Conservation (phyloP, 2,113 vertebrate genomes). For the Lepus europaeus region DNA sequence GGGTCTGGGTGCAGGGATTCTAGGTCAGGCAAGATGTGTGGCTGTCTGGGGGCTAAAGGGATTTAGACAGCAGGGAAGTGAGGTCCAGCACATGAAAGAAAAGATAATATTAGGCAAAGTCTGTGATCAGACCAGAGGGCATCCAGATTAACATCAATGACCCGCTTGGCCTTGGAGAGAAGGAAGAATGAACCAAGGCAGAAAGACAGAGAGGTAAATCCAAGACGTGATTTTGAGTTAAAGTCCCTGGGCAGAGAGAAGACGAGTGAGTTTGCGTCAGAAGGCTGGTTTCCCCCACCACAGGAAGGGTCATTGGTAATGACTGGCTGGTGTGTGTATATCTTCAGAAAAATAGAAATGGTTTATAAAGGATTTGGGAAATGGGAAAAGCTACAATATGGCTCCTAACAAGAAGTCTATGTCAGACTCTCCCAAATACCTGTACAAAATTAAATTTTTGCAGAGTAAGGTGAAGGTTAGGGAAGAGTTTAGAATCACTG, state of each 20-base stretch:
- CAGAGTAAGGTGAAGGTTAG: background rate
- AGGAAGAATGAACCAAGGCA: background rate
- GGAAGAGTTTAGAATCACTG: slow-evolving; percentile 6
- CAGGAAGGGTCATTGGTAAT: background rate
- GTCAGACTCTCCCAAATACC: slow-evolving; percentile 5
- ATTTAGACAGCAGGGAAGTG: background rate
- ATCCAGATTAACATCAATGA: background rate
- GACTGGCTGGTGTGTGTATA: too few relatives aligned
- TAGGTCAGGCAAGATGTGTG: slow-evolving; percentile 8
- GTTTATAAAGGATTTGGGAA: slow-evolving; percentile 28
- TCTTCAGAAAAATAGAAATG: background rate
- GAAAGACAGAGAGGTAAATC: background rate
- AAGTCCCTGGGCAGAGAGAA: background rate
- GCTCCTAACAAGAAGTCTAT: background rate
- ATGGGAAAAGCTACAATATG: background rate
- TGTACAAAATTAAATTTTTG: slow-evolving; percentile 8
- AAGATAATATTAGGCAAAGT: background rate
- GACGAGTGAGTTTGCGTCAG: background rate
- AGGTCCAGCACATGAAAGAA: background rate
- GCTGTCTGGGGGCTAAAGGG: background rate
- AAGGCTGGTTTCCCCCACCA: background rate
- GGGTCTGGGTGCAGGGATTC: background rate
- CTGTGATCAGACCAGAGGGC: background rate
- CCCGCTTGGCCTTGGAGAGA: background rate
- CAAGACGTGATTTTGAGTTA: slow-evolving; percentile 1